These are phyloP conservation scores for Eupeodes luniger DNA, from an alignment of 2,888 invertebrate genomes.

Conservation along the genomic window DNA sequence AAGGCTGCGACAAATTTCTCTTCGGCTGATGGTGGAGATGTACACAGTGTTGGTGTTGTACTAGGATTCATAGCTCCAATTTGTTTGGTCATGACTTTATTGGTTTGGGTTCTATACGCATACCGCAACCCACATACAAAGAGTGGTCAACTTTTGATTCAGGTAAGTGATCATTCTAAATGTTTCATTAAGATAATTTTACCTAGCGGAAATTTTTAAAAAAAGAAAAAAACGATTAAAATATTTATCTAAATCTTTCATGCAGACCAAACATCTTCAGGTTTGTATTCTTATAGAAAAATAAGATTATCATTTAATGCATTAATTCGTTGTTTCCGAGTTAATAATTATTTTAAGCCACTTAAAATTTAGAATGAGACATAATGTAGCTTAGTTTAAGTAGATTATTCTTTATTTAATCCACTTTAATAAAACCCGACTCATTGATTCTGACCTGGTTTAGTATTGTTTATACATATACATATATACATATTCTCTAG, in stretches of 20 bases:
- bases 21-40: conserved; percentile 74
- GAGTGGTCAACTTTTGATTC: conserved; percentile 97
- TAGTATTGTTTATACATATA: no score
- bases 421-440: no score
- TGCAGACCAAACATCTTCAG: conserved; percentile 84
- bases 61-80: conserved; percentile 90
- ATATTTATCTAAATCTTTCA: conserved; percentile 78
- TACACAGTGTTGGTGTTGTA: conserved; percentile 82
- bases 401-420: no score
- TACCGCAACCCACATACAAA: conserved; percentile 98
- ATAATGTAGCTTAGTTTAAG: no score
- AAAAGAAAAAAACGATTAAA: conserved; percentile 41
- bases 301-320: conserved; percentile 49
- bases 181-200: not conserved
- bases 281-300: conserved; percentile 79
- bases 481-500: no score
- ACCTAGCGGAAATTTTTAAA: conserved; percentile 12
- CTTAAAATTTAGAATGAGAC: conserved; percentile 25
- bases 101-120: conserved; percentile 95
- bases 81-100: conserved; percentile 88
- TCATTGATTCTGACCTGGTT: no score
- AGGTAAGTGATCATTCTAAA: conserved; percentile 87
- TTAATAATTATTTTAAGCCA: conserved; percentile 22
- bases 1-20: conserved; percentile 52
- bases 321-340: conserved; percentile 16